These are phyloP conservation scores for Gryon sp. DNA, from an alignment of 1,140 invertebrate genomes.

Conservation along the genomic window DNA sequence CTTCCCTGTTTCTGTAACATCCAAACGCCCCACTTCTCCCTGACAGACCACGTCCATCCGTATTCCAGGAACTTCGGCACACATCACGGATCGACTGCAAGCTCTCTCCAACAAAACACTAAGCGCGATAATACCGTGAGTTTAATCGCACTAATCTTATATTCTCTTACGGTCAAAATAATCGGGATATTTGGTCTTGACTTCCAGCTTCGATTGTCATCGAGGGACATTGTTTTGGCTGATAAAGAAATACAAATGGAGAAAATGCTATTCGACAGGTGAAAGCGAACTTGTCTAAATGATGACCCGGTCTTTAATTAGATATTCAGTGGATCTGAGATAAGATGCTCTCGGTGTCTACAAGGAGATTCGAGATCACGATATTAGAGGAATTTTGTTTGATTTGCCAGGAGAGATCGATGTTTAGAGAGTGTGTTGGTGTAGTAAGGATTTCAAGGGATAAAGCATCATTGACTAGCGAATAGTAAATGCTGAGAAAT, in stretches of 20 bases:
- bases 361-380: no score
- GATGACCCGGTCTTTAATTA: constrained; percentile 15
- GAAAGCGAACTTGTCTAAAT: no score
- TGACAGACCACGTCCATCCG: constrained; percentile 58
- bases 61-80: constrained; percentile 56
- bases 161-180: constrained; percentile 13
- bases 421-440: no score
- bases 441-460: no score
- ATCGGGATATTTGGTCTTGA: background rate
- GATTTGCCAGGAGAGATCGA: no score
- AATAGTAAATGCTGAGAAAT: no score
- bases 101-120: constrained; percentile 32
- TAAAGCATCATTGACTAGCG: no score
- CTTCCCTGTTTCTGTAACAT: constrained; percentile 34
- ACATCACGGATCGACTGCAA: constrained; percentile 57
- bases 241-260: background rate
- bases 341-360: constrained; percentile 1
- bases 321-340: background rate
- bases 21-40: constrained; percentile 22
- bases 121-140: constrained; percentile 52
- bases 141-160: constrained; percentile 38
- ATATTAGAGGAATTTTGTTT: constrained; percentile 1
- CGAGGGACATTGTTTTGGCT: no score
- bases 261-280: background rate
- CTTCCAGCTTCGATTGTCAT: constrained; percentile 1